Base-by-base conservation (phyloP, 1,140 invertebrate genomes). In the Parasteatoda tepidariorum region DNA sequence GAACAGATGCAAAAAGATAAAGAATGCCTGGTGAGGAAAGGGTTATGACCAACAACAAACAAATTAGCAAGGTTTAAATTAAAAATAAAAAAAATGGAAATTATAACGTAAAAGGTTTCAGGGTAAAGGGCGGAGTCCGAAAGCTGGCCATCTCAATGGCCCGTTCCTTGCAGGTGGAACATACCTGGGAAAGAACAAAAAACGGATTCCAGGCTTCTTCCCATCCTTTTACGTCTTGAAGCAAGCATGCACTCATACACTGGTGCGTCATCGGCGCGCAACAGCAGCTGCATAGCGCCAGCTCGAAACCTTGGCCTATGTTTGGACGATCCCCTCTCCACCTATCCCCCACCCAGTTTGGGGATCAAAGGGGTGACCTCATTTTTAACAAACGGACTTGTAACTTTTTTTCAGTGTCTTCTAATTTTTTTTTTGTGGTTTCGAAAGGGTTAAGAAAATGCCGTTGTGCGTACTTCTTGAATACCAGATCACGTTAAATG, bases 301-400 rank as follows among this genome's bases (percentile, higher is more conserved):
- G 64, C 64, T 30, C 24, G 18, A 33, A 67, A 67, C 64, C 64
- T 67, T 67, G 64, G 64, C 64, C 64, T 67, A 67, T 33, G 64
- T 67, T 18, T 34, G 30, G 64, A 11, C 5, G 22, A 28, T n/a
- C 4, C 9, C 28, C 31, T 28, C 28, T 62, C n/a, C 6, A 6
- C 7, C 55, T 57, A 18, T n/a, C n/a, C 22, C 55, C 15, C 55
- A 18, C 55, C 22, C 22, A 6, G 15, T 18, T 24, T 34, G 64
- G 64, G 33, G 64, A 67, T 67, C 64, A 67, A 67, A 67, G 64
- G 64, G 64, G 30, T 67, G 64, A 67, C 64, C 64, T 67, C 64
- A 67, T 67, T 67, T 67, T 67, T 38, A 67, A 67, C 38, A 41
- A 41, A 41, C 38, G 38, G 38, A 41, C 38, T 41, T 41, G 38